phyloP scores from a whole-genome alignment of 1,140 invertebrate species.

The Procambarus clarkii region DNA sequence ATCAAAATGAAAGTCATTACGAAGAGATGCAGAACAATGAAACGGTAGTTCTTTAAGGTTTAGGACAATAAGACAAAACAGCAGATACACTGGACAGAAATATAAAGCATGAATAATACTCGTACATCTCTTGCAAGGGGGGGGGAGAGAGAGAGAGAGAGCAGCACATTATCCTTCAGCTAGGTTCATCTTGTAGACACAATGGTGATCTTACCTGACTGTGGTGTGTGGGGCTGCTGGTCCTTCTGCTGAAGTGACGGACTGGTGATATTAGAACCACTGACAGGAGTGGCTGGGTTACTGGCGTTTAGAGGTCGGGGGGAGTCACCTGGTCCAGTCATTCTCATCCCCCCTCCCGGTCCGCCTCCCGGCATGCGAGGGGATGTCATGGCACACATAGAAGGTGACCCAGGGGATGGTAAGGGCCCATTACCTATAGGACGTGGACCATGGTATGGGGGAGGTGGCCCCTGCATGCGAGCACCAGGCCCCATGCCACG shows the following conservation, averaged over 20 bases:
- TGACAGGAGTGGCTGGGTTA: constrained; percentile 73
- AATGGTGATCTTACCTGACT: constrained; percentile 32
- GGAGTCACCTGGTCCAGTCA: constrained; percentile 68
- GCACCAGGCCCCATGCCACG: constrained; percentile 75
- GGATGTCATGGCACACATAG: constrained; percentile 72
- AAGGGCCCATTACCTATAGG: constrained; percentile 72
- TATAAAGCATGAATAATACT: too few relatives aligned
- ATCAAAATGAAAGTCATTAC: too few relatives aligned
- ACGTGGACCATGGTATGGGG: constrained; percentile 82
- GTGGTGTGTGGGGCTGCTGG: constrained; percentile 85
- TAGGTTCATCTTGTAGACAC: too few relatives aligned
- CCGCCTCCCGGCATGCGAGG: constrained; percentile 69
- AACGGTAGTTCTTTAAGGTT: too few relatives aligned
- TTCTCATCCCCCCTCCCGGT: constrained; percentile 57
- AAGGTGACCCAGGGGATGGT: constrained; percentile 73
- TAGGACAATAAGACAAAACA: too few relatives aligned
- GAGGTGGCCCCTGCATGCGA: constrained; percentile 86
- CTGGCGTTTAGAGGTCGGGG: constrained; percentile 71
- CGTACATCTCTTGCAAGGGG: too few relatives aligned
- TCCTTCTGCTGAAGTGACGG: constrained; percentile 79
- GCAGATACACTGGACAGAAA: too few relatives aligned
- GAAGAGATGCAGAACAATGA: too few relatives aligned
- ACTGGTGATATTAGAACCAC: constrained; percentile 68
- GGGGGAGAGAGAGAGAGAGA: too few relatives aligned
- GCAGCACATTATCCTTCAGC: too few relatives aligned